Evolutionary conservation across 2,888 invertebrate genomes (phyloP).

Genomic region (Rhamphomyia laevipes): DNA sequence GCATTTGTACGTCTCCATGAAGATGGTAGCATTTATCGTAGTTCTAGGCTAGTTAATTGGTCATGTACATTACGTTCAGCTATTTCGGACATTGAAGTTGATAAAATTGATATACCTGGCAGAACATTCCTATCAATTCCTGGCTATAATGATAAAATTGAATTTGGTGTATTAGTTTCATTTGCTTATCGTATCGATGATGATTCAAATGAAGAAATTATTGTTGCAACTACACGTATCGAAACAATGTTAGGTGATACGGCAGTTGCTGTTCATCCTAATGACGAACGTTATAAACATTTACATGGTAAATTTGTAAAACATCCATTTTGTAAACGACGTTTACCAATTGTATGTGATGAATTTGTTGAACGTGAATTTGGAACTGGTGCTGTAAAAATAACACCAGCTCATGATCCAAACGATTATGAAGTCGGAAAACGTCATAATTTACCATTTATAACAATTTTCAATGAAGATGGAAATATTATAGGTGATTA

Average conservation of each 20-base stretch:
- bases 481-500: constrained; percentile 75
- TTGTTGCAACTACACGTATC: constrained; percentile 94
- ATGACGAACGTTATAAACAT: constrained; percentile 71
- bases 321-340: constrained; percentile 81
- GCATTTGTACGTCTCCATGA: constrained; percentile 89
- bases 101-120: constrained; percentile 82
- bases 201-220: constrained; percentile 56
- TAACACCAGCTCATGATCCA: constrained; percentile 95
- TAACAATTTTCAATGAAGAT: constrained; percentile 83
- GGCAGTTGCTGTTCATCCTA: constrained; percentile 95
- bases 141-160: constrained; percentile 55
- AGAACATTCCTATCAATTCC: constrained; percentile 80
- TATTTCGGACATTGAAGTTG: constrained; percentile 98
- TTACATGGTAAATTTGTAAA: constrained; percentile 68
- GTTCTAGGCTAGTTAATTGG: constrained; percentile 96
- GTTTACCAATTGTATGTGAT: constrained; percentile 81
- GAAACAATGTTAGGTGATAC: constrained; percentile 98
- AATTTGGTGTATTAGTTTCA: constrained; percentile 84
- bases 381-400: constrained; percentile 97
- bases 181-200: constrained; percentile 80
- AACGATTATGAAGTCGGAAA: constrained; percentile 95
- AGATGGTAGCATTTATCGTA: constrained; percentile 79
- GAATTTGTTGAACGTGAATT: constrained; percentile 90
- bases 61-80: constrained; percentile 93
- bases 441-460: constrained; percentile 71